A percentile compares a stretch with the other conserved stretches of the same genome.
phyloP scores from a whole-genome alignment of 2,113 vertebrate species.

The Trachemys scripta region DNA sequence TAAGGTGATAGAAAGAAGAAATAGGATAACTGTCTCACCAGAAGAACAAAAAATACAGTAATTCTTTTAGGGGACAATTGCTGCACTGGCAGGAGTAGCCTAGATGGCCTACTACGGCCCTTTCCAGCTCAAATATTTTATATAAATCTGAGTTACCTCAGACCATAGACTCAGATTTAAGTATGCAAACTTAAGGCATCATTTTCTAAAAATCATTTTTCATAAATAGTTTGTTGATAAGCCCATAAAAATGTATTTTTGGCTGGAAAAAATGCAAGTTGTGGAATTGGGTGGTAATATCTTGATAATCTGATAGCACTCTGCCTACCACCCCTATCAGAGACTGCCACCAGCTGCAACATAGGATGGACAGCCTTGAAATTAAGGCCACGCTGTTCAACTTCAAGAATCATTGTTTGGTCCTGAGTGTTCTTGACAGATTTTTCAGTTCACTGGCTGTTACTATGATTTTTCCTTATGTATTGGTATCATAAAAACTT shows the following conservation, averaged over 20 bases:
- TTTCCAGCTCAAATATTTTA: background rate
- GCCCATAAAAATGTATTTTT: too few species aligned
- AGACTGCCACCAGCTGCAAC: background rate
- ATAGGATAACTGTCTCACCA: background rate
- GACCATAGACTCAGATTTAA: rapidly evolving
- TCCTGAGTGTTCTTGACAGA: background rate
- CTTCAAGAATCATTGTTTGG: background rate
- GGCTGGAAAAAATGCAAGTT: background rate
- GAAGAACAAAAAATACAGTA: background rate
- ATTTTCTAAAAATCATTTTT: background rate
- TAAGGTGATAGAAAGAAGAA: background rate
- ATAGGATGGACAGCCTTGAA: background rate
- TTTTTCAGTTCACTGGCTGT: background rate
- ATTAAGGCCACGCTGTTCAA: background rate
- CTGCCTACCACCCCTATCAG: background rate
- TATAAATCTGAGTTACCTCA: background rate
- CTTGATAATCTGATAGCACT: too few species aligned
- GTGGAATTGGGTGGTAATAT: background rate
- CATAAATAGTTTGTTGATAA: background rate
- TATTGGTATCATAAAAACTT: background rate
- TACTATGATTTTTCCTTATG: background rate
- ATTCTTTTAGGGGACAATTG: background rate
- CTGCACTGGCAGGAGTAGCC: background rate
- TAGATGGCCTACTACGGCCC: background rate
- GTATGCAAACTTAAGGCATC: rapidly evolving